Evolutionary conservation across 2,888 invertebrate genomes (phyloP).

Genomic region (Eulithis testata): DNA sequence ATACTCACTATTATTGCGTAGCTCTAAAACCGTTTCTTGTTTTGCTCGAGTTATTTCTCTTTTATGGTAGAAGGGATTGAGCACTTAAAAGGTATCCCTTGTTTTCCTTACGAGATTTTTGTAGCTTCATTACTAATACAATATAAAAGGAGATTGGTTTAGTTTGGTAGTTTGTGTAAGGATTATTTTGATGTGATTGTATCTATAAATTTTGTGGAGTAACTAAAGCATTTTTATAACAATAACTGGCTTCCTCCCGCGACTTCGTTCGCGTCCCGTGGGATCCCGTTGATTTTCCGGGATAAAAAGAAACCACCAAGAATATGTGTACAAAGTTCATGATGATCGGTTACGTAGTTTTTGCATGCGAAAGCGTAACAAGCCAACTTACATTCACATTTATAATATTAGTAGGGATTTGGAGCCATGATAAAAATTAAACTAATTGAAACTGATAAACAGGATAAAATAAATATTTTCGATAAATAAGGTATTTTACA

Average conservation of each 20-base stretch:
- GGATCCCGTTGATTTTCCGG: too few relatives aligned
- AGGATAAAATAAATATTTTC: background rate
- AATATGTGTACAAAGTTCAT: too few relatives aligned
- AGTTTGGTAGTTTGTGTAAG: conserved; percentile 36
- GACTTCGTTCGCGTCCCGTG: too few relatives aligned
- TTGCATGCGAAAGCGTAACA: too few relatives aligned
- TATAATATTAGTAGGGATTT: too few relatives aligned
- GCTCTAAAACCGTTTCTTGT: conserved; percentile 60
- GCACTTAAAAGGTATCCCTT: conserved; percentile 51
- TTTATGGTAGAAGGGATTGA: conserved; percentile 53
- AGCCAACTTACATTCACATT: too few relatives aligned
- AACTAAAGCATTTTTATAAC: too few relatives aligned
- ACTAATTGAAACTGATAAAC: too few relatives aligned
- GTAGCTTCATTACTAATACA: conserved; percentile 43
- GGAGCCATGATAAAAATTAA: too few relatives aligned
- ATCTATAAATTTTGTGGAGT: background rate
- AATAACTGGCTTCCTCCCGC: too few relatives aligned
- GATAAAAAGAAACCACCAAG: too few relatives aligned
- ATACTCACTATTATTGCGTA: conserved; percentile 64
- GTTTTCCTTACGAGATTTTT: conserved; percentile 44
- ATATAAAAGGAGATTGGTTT: conserved; percentile 36
- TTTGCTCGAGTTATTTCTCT: conserved; percentile 57
- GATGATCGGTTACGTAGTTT: too few relatives aligned
- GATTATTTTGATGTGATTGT: conserved; percentile 24
- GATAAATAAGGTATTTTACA: background rate